phyloP scores from a whole-genome alignment of 2,888 invertebrate species.

The Parascotia fuliginaria region DNA sequence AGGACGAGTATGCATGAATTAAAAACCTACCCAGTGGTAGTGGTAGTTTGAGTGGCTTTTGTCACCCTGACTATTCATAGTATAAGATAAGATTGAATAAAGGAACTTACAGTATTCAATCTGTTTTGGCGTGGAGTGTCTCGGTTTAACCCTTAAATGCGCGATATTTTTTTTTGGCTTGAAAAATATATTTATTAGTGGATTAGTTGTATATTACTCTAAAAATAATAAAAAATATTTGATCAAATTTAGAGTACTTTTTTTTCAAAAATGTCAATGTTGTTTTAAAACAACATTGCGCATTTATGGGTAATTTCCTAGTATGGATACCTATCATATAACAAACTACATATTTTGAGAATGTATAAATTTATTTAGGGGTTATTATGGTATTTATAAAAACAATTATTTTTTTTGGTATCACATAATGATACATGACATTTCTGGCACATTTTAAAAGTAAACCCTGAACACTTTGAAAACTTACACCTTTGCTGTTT shows the following conservation, averaged over 20 bases:
- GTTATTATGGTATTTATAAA: slow-evolving; percentile 51
- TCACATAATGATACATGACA: slow-evolving; percentile 51
- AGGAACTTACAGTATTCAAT: slow-evolving; percentile 17
- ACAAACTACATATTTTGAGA: slow-evolving; percentile 42
- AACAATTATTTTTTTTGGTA: slow-evolving; percentile 52
- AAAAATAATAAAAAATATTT: slow-evolving; percentile 45
- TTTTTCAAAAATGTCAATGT: slow-evolving; percentile 35
- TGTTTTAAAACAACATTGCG: slow-evolving; percentile 49
- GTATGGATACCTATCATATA: slow-evolving; percentile 48
- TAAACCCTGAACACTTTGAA: slow-evolving; percentile 46
- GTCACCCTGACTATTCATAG: slow-evolving; percentile 6
- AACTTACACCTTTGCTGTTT: slow-evolving; percentile 35
- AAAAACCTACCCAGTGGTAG: slow-evolving; percentile 10
- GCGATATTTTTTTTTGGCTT: slow-evolving; percentile 38
- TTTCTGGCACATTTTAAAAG: slow-evolving; percentile 50
- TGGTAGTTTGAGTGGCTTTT: slow-evolving; percentile 3
- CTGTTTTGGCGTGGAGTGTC: slow-evolving; percentile 16
- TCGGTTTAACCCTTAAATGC: slow-evolving; percentile 29
- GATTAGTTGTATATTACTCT: slow-evolving; percentile 39
- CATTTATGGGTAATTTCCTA: slow-evolving; percentile 27
- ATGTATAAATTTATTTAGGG: slow-evolving; percentile 44
- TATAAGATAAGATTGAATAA: slow-evolving; percentile 3
- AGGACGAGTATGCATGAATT: no score
- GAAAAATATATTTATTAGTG: slow-evolving; percentile 40
- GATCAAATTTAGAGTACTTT: slow-evolving; percentile 38